These are phyloP conservation scores for Agonum fuliginosum DNA, from an alignment of 2,888 invertebrate genomes.

Conservation along the genomic window DNA sequence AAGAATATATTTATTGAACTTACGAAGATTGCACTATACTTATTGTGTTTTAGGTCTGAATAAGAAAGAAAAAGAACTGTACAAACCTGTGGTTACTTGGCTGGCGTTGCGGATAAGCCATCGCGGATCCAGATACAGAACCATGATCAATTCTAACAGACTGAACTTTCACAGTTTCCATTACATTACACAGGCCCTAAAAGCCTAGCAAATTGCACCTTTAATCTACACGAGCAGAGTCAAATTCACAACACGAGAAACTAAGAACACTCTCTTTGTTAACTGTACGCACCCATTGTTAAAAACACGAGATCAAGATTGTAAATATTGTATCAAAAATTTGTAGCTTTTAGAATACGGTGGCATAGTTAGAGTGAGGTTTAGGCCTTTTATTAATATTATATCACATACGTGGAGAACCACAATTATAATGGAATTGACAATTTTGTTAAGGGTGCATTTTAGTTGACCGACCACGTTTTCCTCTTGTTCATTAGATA, in stretches of 20 bases:
- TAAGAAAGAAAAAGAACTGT: neutral
- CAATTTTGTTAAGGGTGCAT: slow-evolving; percentile 25
- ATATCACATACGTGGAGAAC: slow-evolving; percentile 27
- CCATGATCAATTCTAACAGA: slow-evolving; percentile 73
- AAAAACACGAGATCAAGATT: neutral
- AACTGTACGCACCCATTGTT: slow-evolving; percentile 23
- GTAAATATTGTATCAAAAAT: slow-evolving; percentile 42
- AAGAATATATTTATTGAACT: no score
- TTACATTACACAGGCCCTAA: slow-evolving; percentile 64
- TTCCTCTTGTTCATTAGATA: slow-evolving; percentile 50
- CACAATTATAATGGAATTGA: slow-evolving; percentile 25
- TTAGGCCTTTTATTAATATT: slow-evolving; percentile 25
- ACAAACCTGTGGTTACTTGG: slow-evolving; percentile 70
- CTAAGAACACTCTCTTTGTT: slow-evolving; percentile 4
- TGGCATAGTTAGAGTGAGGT: slow-evolving; percentile 7
- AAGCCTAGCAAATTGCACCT: slow-evolving; percentile 38
- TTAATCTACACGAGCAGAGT: slow-evolving; percentile 3
- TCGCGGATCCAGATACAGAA: slow-evolving; percentile 72
- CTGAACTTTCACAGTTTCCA: slow-evolving; percentile 73
- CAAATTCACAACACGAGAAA: slow-evolving; percentile 1
- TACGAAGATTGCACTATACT: no score
- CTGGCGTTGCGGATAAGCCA: slow-evolving; percentile 73
- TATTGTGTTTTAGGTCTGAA: neutral
- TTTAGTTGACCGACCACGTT: slow-evolving; percentile 56
- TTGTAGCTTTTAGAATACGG: slow-evolving; percentile 39